Base-by-base conservation (phyloP, 2,888 invertebrate genomes). In the Tigriopus californicus region DNA sequence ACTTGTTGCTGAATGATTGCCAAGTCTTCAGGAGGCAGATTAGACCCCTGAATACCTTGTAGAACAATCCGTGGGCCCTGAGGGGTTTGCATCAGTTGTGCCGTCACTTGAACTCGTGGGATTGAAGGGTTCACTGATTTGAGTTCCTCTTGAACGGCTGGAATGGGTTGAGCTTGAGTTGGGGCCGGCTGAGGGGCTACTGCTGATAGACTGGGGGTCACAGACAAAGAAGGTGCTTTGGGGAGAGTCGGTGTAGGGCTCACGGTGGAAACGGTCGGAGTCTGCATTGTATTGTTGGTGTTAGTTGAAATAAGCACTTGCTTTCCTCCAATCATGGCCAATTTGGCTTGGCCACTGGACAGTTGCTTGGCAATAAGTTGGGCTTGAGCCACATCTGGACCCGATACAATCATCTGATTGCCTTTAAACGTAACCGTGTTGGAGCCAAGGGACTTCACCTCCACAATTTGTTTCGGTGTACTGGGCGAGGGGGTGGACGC, bases 1-100 rank as follows among this genome's bases (percentile, higher is more conserved):
- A 89, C 87, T 75, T 89, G 88, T 65, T 86, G 84, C 67, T 89
- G 87, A 1, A 89, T 85, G 61, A 85, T 77, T 3, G 82, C 79
- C 65, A 88, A 70, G 70, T 89, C 88, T 64, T 85, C 83, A 1
- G 81, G 82, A 0, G 86, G 83, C 64, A 89, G 81, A 64, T 85
- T 83, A 62, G 85, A 82, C 0, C 86, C 85, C 64, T 85, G 83
- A 25, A 88, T 73, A 11, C 88, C 88, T 40, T 58, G 55, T 1
- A 60, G 42, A 58, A 56, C 18, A 22, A 57, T 57, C 11, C 57
- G 5, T 15, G 57, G 57, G 13, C 57, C 57, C 6, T 57, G 57
- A 46, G 57, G 57, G n/a, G 57, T 57, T 18, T 57, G 57, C 10
- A 47, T 47, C 22, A 57, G 57, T 33, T 57, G 57, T 18, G 57